Conservation (phyloP, 2,113 vertebrate species). For the Trachemys scripta region DNA sequence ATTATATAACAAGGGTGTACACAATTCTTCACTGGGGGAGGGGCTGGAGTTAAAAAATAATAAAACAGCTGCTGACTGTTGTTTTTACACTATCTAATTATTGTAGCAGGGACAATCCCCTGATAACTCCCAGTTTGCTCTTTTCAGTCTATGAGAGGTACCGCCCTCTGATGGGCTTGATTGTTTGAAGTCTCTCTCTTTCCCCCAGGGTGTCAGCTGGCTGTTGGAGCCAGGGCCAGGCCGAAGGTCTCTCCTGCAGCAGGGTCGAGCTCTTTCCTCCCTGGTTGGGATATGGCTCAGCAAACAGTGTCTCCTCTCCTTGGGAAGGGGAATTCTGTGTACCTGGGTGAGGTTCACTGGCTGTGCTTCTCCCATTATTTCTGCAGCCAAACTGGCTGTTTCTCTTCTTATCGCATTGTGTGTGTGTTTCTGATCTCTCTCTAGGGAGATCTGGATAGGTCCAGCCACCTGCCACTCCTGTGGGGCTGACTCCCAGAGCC, state of each 20-base stretch:
- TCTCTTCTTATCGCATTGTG: background rate
- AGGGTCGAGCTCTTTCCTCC: background rate
- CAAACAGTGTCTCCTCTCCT: background rate
- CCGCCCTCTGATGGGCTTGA: background rate
- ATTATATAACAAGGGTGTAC: background rate
- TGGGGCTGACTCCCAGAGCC: background rate
- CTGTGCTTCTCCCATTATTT: background rate
- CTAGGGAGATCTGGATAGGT: too few species aligned
- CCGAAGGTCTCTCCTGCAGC: background rate
- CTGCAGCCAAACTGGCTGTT: background rate
- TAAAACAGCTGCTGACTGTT: background rate
- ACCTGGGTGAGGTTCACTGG: background rate
- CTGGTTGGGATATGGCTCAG: background rate
- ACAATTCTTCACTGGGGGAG: background rate
- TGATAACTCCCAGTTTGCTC: background rate
- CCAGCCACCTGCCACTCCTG: too few species aligned
- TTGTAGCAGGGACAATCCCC: background rate
- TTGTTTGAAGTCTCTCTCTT: background rate
- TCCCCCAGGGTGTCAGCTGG: background rate
- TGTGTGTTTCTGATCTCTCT: too few species aligned
- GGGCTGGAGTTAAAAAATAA: background rate
- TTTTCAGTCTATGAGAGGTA: background rate
- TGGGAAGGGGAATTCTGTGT: background rate
- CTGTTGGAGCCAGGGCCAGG: accelerated
- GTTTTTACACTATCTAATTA: background rate